Evolutionary conservation across 2,888 invertebrate genomes (phyloP), one percentile per base, ranked within the genome.

Genomic region (Ennomos quercinarius): DNA sequence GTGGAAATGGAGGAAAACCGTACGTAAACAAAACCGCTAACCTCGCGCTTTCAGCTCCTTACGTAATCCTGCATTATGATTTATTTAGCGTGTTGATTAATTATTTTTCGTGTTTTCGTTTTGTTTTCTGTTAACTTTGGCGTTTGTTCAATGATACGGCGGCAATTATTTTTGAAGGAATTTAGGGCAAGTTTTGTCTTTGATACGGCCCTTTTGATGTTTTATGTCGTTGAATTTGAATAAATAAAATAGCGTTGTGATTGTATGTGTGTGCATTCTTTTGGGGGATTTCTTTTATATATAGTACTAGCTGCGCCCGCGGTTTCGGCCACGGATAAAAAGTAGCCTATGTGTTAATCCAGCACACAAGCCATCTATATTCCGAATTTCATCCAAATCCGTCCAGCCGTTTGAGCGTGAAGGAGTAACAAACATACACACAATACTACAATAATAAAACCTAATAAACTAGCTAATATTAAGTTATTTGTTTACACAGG

Each of bases 41-140:
- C 34, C 42, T 38, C 41, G 54, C 47, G 45, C 38, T 44, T 63
- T 58, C 61, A 61, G 72, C 6, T 27, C 27, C 5, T 90, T 89
- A 82, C 86, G 84, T 84, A 90, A 89, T 79, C 67, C 70, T 80
- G 80, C 79, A 73, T 77, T 81, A 83, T 89, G 87, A 91, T 89
- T 89, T 89, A 90, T 88, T 83, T 77, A 69, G 78, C 79, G 74
- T 71, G 71, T 80, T 86, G 86, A 89, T 89, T 86, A 83, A 89
- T 89, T 81, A 76, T 65, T 78, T 83, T 80, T 78, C 73, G 77
- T 81, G 81, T 83, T 83, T 85, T 78, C 77, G 70, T 76, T 84
- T 81, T 77, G 72, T 81, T 83, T 79, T 77, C 60, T 79, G 75
- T 79, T 84, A 82, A 83, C 78, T 78, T 82, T 86, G 82, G 85